Base-by-base conservation (phyloP, 1,140 invertebrate species). In the Drosophila pandora region DNA sequence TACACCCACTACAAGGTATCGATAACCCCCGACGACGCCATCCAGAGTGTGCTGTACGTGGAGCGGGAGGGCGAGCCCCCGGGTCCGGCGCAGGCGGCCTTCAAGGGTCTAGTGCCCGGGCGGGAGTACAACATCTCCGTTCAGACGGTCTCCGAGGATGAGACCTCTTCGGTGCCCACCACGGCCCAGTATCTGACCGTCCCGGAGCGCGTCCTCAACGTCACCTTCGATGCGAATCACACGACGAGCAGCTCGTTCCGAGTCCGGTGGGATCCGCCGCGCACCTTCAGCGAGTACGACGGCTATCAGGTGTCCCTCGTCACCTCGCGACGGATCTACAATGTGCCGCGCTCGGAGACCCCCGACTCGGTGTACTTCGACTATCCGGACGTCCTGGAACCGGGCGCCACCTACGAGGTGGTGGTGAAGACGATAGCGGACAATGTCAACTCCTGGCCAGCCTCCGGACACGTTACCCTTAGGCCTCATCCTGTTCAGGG, bases 41-140 rank as follows among this genome's bases (percentile, higher is more conserved):
- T 95, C 49, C 96, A 98, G 79, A 97, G 96, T 76, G 94, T 97
- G 55, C 93, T 98, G 47, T 97, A 97, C 92, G 97, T 98, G 41
- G 96, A 97, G 90, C 97, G 97, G 87, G 97, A 98, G 92, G 96
- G 96, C 9, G 97, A 98, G 91, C 97, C 97, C n/a, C 97, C 97
- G 0, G 97, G 97, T 43, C 97, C 97, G 8, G 97, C 97, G 3
- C 97, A 98, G 92, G 97, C 97, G 43, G 97, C 97, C 12, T 98
- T 98, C 91, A 97, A 98, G 92, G 97, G 96, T 32, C 94, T 98
- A 1, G 94, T 98, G 34, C 97, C 97, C 32, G 97, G 96, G 91
- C 90, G 90, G 4, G 81, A 80, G 23, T 92, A 90, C 62, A 91
- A 92, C 67, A 90, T 89, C 25, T 90, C 81, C 12, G 88, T 89